Base-by-base conservation (phyloP, 64 coral and sea anemone species). In the Stichodactyla mertensii region DNA sequence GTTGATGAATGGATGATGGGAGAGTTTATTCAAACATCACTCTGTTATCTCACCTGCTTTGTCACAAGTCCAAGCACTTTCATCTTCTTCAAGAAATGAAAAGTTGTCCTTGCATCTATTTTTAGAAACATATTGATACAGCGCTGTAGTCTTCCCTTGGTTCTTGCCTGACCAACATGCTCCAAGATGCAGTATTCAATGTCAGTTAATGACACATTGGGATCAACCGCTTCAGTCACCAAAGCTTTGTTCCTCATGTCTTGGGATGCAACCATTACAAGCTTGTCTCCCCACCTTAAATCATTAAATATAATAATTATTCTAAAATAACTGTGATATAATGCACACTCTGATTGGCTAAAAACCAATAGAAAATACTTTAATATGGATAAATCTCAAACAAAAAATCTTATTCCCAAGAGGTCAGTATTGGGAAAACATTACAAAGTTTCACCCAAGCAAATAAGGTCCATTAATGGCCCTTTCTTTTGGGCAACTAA, bases 191-290 rank as follows among this genome's bases (percentile, higher is more conserved):
- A 94, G 58, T 90, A 98, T 55, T 91, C 77, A 27, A 94, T 23
- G 6, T 94, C 92, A 18, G 51, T 20, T 24, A 98, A 19, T 31
- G 61, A 14, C 7, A 94, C 24, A 64, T 87, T 90, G 5, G 70
- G 58, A 86, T 98, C 96, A 77, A 88, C 77, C 26, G 90, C 82
- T 12, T 66, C 56, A 61, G 85, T 87, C 59, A 98, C 56, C 15
- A 98, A 19, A 67, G 88, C 89, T 52, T 81, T 92, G 4, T 88
- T 78, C 36, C 96, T 86, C 54, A 94, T 54, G 15, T 94, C 85
- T 52, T 98, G 96, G 15, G 92, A 98, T 5, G 96, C 96, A 57
- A 98, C 96, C 86, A 98, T 92, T 15, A 89, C 83, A 57, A 98
- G 89, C 19, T 52, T 69, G 78, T 94, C 87, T 74, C 92, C 87